Evolutionary conservation across 2,797 vertebrate genomes (phyloP), one percentile per base, ranked within the genome.

Genomic region (Crypturellus tataupa): DNA sequence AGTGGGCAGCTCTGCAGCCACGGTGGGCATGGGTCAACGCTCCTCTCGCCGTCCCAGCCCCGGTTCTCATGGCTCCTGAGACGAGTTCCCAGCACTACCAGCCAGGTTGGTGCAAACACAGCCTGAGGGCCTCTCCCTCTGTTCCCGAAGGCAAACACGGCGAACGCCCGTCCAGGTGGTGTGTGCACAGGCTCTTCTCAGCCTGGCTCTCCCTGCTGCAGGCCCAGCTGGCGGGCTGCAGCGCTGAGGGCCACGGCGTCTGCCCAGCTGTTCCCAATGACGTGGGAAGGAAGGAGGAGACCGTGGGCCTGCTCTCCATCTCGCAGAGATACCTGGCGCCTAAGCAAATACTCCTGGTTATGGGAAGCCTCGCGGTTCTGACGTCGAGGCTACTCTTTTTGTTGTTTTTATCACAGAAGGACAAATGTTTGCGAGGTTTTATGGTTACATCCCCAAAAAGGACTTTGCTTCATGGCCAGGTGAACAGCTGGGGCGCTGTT

Each of bases 401-500:
- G 64, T 80, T 92, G 56, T 90, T 94, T 68, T 87, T 78, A 65
- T 85, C 37, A 9, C 69, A 35, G 72, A 68, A 82, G 49, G 72
- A 85, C 87, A 72, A 91, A 82, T 4, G 15, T 55, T 85, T 20
- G 1, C 8, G 35, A 60, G 77, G 25, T 94, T 85, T 95, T 90
- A 89, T 40, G 91, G 47, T 65, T 62, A 27, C 46, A 23, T 62
- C 77, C 69, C 46, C 2, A 33, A 67, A 62, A 25, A 0, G 75
- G 90, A 96, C 95, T 94, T 96, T 96, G 95, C 65, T 94, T 86
- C 83, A 84, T 95, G 88, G 85, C 94, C 63, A 60, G 62, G 72
- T 86, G 31, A 81, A 84, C 25, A 8, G 75, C 59, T 84, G 51
- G 24, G 77, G 65, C 42, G 6, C 69, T 63, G 55, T 90, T 93